Conservation (phyloP, 1,140 invertebrate species). For the Cotesia chilonis region DNA sequence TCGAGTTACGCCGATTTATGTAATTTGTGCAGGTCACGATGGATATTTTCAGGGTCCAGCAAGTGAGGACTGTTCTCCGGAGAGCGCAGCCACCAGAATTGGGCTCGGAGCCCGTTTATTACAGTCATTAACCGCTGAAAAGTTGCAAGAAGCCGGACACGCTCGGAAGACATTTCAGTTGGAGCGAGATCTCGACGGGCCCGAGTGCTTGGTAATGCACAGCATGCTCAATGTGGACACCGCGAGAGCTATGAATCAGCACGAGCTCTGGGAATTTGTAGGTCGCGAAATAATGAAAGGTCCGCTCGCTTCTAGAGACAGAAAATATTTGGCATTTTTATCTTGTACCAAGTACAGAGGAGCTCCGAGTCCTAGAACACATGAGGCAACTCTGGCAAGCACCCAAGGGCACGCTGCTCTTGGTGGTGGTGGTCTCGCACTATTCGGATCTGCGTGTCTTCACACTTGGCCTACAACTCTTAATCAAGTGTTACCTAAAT, state of each 20-base stretch:
- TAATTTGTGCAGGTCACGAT: constrained; percentile 79
- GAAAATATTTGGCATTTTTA: constrained; percentile 89
- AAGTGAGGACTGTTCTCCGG: constrained; percentile 74
- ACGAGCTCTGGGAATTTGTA: constrained; percentile 86
- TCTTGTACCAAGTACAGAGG: constrained; percentile 85
- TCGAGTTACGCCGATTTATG: constrained; percentile 75
- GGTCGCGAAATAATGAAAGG: constrained; percentile 80
- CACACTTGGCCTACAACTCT: constrained; percentile 87
- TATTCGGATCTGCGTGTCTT: constrained; percentile 89
- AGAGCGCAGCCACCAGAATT: constrained; percentile 80
- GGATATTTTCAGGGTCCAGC: constrained; percentile 79
- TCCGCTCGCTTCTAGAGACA: constrained; percentile 71
- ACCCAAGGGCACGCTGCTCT: constrained; percentile 87
- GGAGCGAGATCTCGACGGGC: constrained; percentile 70
- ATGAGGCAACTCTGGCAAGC: constrained; percentile 77
- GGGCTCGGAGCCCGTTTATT: constrained; percentile 80
- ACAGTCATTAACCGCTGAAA: constrained; percentile 88
- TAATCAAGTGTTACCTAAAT: constrained; percentile 72
- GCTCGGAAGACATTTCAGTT: constrained; percentile 84
- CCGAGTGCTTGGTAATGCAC: constrained; percentile 74
- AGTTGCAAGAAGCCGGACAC: constrained; percentile 82
- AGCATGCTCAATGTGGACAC: constrained; percentile 76
- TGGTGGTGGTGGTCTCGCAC: constrained; percentile 87
- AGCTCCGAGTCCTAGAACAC: constrained; percentile 67
- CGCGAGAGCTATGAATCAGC: constrained; percentile 77